These are phyloP conservation scores for Gymnodraco acuticeps DNA, from an alignment of 2,797 vertebrate species.

Conservation along the genomic window DNA sequence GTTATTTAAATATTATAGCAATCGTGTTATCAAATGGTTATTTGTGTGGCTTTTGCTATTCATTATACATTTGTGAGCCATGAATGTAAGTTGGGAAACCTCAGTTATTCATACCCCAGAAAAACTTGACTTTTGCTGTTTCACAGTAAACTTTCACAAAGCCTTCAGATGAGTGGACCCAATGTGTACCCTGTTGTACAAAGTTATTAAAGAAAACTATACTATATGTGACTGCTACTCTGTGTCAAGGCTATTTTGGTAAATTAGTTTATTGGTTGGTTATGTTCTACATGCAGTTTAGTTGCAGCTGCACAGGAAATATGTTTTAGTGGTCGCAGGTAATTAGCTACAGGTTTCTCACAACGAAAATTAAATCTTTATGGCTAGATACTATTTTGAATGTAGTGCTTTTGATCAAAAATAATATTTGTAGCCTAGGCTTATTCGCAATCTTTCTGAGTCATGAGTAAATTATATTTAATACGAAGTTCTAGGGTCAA, in stretches of 20 bases:
- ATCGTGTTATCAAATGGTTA: neutral
- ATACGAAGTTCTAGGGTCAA: no score
- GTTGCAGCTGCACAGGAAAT: no score
- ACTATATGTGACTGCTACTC: conserved; percentile 12
- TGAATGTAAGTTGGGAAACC: conserved; percentile 49
- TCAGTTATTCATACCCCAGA: conserved; percentile 22
- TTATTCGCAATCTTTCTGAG: no score
- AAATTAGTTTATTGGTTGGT: neutral
- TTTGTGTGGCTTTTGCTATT: neutral
- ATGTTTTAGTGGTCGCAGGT: no score
- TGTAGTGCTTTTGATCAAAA: no score
- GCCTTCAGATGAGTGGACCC: conserved; percentile 70
- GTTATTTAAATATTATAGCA: neutral
- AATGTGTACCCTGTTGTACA: conserved; percentile 80
- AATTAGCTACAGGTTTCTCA: no score
- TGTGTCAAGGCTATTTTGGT: conserved; percentile 10
- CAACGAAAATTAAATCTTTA: no score
- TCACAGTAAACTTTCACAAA: conserved; percentile 68
- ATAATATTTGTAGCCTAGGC: no score
- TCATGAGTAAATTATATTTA: no score
- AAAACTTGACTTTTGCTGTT: conserved; percentile 67
- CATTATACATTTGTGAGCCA: conserved; percentile 22
- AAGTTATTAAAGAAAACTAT: conserved; percentile 79
- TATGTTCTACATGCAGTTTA: no score
- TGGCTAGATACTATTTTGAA: no score